Base-by-base conservation (phyloP, 1,140 invertebrate species). In the Drosophila sucinea region DNA sequence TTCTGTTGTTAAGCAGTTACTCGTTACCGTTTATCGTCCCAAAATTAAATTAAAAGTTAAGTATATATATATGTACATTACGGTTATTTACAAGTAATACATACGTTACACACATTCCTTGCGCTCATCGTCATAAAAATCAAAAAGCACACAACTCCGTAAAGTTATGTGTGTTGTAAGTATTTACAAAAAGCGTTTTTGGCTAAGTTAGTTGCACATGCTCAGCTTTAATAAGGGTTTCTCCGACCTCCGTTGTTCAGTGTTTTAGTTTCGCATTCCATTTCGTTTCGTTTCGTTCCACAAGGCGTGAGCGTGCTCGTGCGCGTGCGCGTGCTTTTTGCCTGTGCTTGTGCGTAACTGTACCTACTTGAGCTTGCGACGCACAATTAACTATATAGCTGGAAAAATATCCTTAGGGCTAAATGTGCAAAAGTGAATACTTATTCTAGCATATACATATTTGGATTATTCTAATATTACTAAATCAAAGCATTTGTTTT, bases 161-260 rank as follows among this genome's bases (percentile, higher is more conserved):
- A 57, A 17, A 32, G 11, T 44, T 60, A 27, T 55, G 44, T 65
- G 11, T 56, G 11, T 44, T 65, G 10, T 10, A 55, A 60, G 17
- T 81, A 81, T 86, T 60, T 85, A 86, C 81, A 86, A 60, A 10
- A 77, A 85, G 74, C 65, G 33, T 69, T 60, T 56, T 55, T 54
- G n/a, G 55, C 55, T 57, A 35, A 35, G 17, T 25, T 38, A 58
- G 56, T 38, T 35, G 56, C 44, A 35, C 56, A 58, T 58, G 56
- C 56, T 57, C 35, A 38, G 55, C 55, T 57, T 33, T 29, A n/a
- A 4, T 35, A 27, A 11, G 61, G 44, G 3, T n/a, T 44, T 47
- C 44, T 4, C 17, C 17, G 17, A 17, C 17, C 40, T 33, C 25
- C 27, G 38, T 11, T 64, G 41, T 33, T 40, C 40, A 38, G 35